Conservation (phyloP, 1,140 invertebrate species). For the Ips typographus region DNA sequence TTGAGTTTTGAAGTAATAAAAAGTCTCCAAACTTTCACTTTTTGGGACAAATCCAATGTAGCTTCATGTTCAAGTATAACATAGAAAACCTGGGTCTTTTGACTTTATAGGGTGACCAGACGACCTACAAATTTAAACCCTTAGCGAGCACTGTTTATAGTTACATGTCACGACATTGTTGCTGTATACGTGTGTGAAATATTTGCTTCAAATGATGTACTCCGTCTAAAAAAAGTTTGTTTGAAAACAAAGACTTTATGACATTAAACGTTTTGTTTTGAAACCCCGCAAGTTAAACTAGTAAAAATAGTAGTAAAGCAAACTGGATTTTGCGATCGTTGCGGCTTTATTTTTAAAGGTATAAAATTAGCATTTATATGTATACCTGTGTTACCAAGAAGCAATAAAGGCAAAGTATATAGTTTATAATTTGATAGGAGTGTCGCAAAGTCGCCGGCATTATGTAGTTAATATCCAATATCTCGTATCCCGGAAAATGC, state of each 20-base stretch:
- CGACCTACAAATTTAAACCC: slow-evolving; percentile 13
- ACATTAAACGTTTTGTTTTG: slow-evolving; percentile 5
- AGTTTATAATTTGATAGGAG: slow-evolving; percentile 20
- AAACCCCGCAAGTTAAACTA: no score
- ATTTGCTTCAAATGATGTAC: slow-evolving; percentile 9
- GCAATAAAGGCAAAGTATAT: slow-evolving; percentile 8
- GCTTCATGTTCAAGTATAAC: not conserved
- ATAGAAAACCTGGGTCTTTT: not conserved
- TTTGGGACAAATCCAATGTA: no score
- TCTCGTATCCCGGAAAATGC: slow-evolving; percentile 25
- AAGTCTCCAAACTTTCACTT: not conserved
- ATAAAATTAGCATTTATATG: no score
- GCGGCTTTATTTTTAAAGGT: no score
- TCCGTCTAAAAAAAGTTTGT: slow-evolving; percentile 7
- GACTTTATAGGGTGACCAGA: slow-evolving; percentile 16
- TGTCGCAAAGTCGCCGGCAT: slow-evolving; percentile 25
- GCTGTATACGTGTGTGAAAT: slow-evolving; percentile 3
- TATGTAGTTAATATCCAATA: slow-evolving; percentile 27
- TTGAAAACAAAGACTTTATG: not conserved
- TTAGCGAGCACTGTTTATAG: slow-evolving; percentile 2
- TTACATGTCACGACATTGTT: slow-evolving; percentile 10
- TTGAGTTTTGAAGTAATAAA: slow-evolving; percentile 1
- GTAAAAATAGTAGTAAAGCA: no score
- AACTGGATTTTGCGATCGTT: no score
- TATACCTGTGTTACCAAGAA: not conserved